Evolutionary conservation across 2,113 vertebrate species (phyloP).

Genomic region (Eulemur macaco): DNA sequence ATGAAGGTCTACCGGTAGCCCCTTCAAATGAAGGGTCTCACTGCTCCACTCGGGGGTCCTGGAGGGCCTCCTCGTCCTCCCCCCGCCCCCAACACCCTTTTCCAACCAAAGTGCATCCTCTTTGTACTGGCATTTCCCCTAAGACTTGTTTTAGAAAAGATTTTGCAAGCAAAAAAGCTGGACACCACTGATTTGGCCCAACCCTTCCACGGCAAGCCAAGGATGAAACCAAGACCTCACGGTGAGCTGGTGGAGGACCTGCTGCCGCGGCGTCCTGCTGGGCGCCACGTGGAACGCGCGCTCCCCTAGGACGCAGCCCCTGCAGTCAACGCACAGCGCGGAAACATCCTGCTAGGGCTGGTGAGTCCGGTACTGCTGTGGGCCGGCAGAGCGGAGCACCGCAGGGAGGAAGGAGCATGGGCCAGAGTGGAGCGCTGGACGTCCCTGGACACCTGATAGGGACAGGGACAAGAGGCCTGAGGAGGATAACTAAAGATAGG

Average conservation of each 20-base stretch:
- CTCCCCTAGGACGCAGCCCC: background rate
- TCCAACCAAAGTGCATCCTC: background rate
- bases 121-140: background rate
- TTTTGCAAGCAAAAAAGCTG: background rate
- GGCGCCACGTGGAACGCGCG: fast-evolving
- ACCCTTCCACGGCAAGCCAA: background rate
- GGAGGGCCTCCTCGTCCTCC: background rate
- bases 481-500: background rate
- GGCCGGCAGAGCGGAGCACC: background rate
- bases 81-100: background rate
- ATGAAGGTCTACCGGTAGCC: background rate
- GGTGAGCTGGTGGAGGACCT: background rate
- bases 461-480: background rate
- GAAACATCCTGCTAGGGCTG: background rate
- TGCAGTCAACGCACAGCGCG: too few species aligned
- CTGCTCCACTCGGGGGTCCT: background rate
- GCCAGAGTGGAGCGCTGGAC: fast-evolving
- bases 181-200: background rate
- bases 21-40: background rate
- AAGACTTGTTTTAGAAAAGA: background rate
- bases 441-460: background rate
- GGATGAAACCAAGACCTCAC: background rate
- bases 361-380: background rate
- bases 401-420: background rate
- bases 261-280: background rate